A percentile compares a stretch with the other conserved stretches of the same genome.
Conservation (phyloP, 2,113 vertebrate genomes). For the Erythrolamprus reginae region DNA sequence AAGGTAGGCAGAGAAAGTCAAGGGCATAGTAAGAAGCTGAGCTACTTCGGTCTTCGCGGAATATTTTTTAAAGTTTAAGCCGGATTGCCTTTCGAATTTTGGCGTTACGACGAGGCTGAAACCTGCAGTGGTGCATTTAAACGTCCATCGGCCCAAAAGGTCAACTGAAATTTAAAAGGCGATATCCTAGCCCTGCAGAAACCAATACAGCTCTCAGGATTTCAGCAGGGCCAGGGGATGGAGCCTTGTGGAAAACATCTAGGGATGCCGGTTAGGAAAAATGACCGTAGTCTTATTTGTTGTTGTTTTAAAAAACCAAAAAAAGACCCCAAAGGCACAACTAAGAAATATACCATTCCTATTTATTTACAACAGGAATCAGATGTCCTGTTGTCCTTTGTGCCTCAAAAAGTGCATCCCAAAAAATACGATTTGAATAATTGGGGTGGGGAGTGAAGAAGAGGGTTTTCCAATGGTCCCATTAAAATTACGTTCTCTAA, state of each 20-base stretch:
- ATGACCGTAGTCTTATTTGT: neutral
- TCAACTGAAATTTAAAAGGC: slow-evolving; percentile 11
- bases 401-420: slow-evolving; percentile 44
- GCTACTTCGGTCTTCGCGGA: neutral
- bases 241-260: slow-evolving; percentile 19
- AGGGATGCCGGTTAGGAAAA: slow-evolving; percentile 12
- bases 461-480: neutral
- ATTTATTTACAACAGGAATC: slow-evolving; percentile 24
- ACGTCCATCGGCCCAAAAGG: neutral
- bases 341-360: neutral
- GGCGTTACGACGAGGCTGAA: neutral
- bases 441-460: no score
- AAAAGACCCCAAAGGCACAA: slow-evolving; percentile 24
- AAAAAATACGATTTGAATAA: slow-evolving; percentile 14
- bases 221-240: neutral
- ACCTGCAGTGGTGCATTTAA: slow-evolving; percentile 29
- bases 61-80: no score
- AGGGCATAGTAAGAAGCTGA: neutral
- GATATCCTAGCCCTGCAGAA: slow-evolving; percentile 33
- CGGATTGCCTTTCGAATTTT: neutral
- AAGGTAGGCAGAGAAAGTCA: neutral
- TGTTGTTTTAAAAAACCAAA: neutral
- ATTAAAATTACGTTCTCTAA: neutral
- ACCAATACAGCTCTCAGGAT: slow-evolving; percentile 9
- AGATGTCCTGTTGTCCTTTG: slow-evolving; percentile 3